Conservation (phyloP, 2,113 vertebrate species). For the Oncorhynchus keta region DNA sequence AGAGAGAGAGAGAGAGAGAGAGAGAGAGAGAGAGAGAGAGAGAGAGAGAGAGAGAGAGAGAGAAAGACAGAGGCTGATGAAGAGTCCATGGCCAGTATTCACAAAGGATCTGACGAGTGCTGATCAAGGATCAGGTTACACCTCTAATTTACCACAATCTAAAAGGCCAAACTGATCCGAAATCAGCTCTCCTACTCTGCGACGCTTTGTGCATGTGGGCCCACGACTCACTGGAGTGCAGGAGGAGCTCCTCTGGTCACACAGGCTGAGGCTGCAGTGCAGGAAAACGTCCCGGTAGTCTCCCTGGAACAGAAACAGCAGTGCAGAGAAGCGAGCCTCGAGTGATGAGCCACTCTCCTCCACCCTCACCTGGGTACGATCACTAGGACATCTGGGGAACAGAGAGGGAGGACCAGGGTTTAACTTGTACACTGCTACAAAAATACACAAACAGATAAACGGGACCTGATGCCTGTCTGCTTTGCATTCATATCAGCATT, state of each 20-base stretch:
- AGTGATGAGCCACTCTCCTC: slow-evolving; percentile 33
- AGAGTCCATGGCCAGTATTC: neutral
- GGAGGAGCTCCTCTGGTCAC: neutral
- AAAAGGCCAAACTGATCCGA: no score
- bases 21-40: no score
- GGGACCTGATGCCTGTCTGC: neutral
- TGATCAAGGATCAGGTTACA: no score
- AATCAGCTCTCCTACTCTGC: no score
- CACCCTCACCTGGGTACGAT: slow-evolving; percentile 43
- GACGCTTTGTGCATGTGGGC: neutral
- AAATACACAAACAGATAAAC: neutral
- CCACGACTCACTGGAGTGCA: slow-evolving; percentile 17
- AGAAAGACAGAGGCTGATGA: neutral
- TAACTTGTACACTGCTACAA: neutral
- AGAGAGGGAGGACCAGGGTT: neutral
- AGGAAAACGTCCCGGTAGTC: slow-evolving; percentile 23
- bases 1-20: no score
- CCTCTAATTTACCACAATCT: no score
- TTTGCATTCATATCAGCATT: no score
- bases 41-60: no score
- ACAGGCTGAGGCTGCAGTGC: slow-evolving; percentile 16
- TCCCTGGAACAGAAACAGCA: slow-evolving; percentile 35
- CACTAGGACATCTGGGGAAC: slow-evolving; percentile 53
- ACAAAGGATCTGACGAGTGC: no score
- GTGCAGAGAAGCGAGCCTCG: neutral